Evolutionary conservation across 2,113 vertebrate species (phyloP), one percentile per base, ranked within the genome.

Genomic region (Arothron firmamentum): DNA sequence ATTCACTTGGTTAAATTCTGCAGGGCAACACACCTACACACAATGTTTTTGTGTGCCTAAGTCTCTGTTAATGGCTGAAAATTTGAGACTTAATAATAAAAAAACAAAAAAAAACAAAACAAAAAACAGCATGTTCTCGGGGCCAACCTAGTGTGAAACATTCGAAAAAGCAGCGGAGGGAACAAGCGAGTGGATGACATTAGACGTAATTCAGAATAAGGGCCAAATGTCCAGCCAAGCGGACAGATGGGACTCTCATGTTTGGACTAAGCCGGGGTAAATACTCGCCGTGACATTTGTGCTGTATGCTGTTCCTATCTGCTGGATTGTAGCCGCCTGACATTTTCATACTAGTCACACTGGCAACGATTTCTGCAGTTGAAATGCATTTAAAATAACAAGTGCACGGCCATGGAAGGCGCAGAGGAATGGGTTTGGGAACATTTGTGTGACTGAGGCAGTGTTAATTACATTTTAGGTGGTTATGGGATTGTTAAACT

Each of bases 221-320:
- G 77, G 79, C 74, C 80, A 77, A 80, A 59, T 46, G 74, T 72
- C 80, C 78, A 80, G 82, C 75, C 80, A 76, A 83, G 86, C 82
- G 70, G 63, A 86, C 65, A 80, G 75, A 79, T 47, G 42, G 70
- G 75, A 43, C 62, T 71, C 71, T 82, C 76, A 58, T 85, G 74
- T 81, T 84, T 69, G 67, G 71, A 82, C 68, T 46, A 49, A 46
- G 69, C 77, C 64, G 75, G 66, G 81, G 75, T 82, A 85, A 84
- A 89, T 86, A 87, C 77, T 79, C 81, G 70, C 75, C 62, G 43
- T 88, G 88, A 89, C 87, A 90, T 89, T 89, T 87, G 79, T 72
- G 81, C 68, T 77, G 62, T 59, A 56, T 57, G 54, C 50, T 62
- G 59, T 86, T 75, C 76, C 62, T 72, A 72, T 72, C 45, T 20